Evolutionary conservation across 2,797 vertebrate species (phyloP).

Genomic region (Odontamblyopus lacepedii): DNA sequence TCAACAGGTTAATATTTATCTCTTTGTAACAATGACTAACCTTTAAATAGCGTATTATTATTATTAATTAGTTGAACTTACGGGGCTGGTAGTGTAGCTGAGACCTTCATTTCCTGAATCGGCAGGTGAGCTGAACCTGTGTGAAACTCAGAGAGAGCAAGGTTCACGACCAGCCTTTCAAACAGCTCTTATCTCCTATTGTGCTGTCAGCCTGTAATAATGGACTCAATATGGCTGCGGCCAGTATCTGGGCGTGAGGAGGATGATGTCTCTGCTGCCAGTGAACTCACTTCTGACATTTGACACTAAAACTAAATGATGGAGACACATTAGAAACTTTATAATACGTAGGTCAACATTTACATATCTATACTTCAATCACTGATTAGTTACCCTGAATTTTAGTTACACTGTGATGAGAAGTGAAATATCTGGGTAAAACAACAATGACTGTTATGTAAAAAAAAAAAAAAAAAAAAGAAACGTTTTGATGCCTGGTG

Average conservation of each 20-base stretch:
- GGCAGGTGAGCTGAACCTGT: conserved; percentile 47
- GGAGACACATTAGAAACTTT: neutral
- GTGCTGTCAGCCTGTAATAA: conserved; percentile 13
- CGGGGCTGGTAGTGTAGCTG: conserved; percentile 22
- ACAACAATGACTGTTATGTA: no score
- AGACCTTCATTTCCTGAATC: conserved; percentile 59
- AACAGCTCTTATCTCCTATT: conserved; percentile 45
- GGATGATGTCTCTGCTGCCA: conserved; percentile 2
- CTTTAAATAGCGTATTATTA: conserved; percentile 1
- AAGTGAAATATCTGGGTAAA: no score
- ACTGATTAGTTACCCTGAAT: no score
- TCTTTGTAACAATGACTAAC: neutral
- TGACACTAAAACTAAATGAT: neutral
- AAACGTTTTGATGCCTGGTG: no score
- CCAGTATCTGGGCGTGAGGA: conserved; percentile 11
- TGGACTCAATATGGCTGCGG: neutral
- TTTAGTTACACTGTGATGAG: no score
- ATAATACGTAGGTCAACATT: neutral
- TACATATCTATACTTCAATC: neutral
- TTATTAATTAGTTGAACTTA: conserved; percentile 39
- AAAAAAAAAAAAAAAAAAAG: no score
- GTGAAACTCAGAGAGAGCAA: conserved; percentile 52
- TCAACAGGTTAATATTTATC: neutral
- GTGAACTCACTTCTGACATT: neutral
- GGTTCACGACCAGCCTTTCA: conserved; percentile 51